Conservation (phyloP, 2,113 vertebrate genomes). For the Notothenia rossii region DNA sequence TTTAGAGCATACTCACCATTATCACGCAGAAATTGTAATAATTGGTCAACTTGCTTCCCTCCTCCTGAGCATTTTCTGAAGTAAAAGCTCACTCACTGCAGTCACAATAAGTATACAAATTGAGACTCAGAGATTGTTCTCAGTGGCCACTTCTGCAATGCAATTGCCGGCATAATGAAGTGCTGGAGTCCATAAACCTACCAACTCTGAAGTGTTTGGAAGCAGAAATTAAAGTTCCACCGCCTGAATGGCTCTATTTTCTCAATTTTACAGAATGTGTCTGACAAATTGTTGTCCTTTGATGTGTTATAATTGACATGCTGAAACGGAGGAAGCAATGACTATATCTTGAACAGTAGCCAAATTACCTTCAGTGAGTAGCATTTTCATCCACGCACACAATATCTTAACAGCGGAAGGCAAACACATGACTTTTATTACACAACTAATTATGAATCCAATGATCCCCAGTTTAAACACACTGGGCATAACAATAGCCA, state of each 20-base stretch:
- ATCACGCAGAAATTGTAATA: constrained; percentile 38
- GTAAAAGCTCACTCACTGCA: constrained; percentile 24
- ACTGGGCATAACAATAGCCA: neutral
- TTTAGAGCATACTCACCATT: constrained; percentile 43
- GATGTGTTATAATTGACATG: constrained; percentile 22
- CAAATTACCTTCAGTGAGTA: constrained; percentile 24
- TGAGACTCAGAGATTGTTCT: constrained; percentile 48
- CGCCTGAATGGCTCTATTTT: neutral
- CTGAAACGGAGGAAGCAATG: neutral
- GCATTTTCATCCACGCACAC: constrained; percentile 17
- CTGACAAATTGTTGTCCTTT: constrained; percentile 19
- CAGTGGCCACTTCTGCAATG: constrained; percentile 31
- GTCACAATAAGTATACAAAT: constrained; percentile 36
- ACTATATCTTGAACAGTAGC: neutral
- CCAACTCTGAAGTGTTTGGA: constrained; percentile 2
- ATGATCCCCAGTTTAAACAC: constrained; percentile 1
- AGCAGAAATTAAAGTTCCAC: constrained; percentile 7
- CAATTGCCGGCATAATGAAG: constrained; percentile 26
- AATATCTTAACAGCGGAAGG: neutral
- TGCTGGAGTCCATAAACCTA: constrained; percentile 2
- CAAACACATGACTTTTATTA: constrained; percentile 38
- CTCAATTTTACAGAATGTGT: constrained; percentile 12
- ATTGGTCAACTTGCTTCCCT: constrained; percentile 17
- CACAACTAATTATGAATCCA: constrained; percentile 18
- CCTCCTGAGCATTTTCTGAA: constrained; percentile 17